Conservation (phyloP, 2,888 invertebrate genomes). For the Oscheius sp. region DNA sequence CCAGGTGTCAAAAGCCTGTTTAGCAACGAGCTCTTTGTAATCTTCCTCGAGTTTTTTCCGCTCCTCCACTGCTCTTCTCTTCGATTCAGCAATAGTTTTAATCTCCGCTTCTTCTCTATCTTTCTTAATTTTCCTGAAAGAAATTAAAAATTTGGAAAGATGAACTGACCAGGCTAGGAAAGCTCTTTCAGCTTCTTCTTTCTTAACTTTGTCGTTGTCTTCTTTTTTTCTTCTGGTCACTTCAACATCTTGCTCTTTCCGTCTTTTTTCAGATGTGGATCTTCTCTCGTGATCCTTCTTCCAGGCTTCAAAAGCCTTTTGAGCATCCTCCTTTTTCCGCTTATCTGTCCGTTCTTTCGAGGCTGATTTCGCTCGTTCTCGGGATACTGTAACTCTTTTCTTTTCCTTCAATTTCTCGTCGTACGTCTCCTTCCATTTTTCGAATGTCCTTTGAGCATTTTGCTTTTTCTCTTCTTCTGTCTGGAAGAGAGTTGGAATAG, state of each 20-base stretch:
- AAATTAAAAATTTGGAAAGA: neutral
- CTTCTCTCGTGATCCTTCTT: slow-evolving; percentile 32
- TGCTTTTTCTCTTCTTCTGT: slow-evolving; percentile 39
- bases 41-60: slow-evolving; percentile 1
- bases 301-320: slow-evolving; percentile 42
- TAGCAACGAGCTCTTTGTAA: slow-evolving; percentile 34
- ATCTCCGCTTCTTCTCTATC: slow-evolving; percentile 8
- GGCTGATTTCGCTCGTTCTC: neutral
- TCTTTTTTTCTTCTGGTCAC: neutral
- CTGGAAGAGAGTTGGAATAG: too few species aligned
- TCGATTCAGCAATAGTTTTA: neutral
- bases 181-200: slow-evolving; percentile 36
- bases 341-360: slow-evolving; percentile 33
- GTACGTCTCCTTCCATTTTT: slow-evolving; percentile 38
- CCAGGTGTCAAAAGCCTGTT: slow-evolving; percentile 48
- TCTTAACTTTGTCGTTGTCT: slow-evolving; percentile 21
- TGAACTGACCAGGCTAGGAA: slow-evolving; percentile 38
- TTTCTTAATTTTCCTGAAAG: slow-evolving; percentile 21
- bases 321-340: slow-evolving; percentile 8
- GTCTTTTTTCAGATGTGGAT: slow-evolving; percentile 17
- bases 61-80: neutral
- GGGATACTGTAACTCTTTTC: neutral
- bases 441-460: slow-evolving; percentile 37
- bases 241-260: neutral
- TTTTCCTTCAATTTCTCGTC: slow-evolving; percentile 26